Conservation (phyloP, 2,888 invertebrate species). For the Zonitis immaculata region DNA sequence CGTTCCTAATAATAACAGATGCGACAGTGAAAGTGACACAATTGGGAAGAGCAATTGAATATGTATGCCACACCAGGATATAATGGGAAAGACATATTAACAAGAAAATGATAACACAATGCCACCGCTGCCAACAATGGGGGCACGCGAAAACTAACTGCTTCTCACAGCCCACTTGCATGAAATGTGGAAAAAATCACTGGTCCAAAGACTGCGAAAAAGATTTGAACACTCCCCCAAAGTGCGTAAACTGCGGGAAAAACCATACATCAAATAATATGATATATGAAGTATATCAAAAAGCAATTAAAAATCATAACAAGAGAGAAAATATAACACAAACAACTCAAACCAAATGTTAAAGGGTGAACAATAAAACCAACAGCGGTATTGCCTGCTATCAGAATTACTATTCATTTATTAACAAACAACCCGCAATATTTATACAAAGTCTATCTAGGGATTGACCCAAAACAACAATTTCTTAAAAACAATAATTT, state of each 20-base stretch:
- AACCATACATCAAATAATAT: not conserved
- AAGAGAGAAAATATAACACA: not conserved
- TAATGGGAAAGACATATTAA: not conserved
- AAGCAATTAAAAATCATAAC: not conserved
- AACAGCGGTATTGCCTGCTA: no score
- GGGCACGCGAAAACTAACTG: not conserved
- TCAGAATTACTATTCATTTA: no score
- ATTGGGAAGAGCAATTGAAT: not conserved
- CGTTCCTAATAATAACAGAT: not conserved
- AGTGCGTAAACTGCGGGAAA: not conserved
- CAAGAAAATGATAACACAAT: not conserved
- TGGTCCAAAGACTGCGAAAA: not conserved
- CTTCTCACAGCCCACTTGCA: not conserved
- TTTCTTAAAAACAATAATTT: no score
- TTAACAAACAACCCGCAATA: no score
- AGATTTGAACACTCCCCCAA: not conserved
- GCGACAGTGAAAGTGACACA: not conserved
- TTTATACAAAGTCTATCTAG: no score
- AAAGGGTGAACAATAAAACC: not conserved
- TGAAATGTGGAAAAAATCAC: not conserved
- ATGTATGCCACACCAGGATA: conserved; percentile 1
- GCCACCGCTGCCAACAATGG: not conserved
- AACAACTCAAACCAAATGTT: no score
- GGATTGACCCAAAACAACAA: no score
- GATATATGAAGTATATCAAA: not conserved